These are phyloP conservation scores for Archilochus colubris DNA, from an alignment of 2,113 vertebrate species.

Conservation along the genomic window DNA sequence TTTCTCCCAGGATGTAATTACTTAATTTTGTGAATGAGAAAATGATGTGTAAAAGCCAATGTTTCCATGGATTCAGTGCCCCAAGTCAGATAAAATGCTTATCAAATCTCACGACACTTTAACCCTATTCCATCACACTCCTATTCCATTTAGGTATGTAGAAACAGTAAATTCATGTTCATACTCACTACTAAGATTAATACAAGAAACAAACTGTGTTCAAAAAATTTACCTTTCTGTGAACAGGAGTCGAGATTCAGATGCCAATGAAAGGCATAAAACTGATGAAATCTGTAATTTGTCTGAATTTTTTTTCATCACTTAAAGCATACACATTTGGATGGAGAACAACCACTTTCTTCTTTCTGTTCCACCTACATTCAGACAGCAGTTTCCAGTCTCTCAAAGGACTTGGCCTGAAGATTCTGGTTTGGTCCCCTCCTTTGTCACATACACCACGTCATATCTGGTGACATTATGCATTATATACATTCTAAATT, in stretches of 20 bases:
- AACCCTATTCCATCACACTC: not conserved
- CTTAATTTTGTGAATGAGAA: constrained; percentile 77
- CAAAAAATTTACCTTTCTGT: not conserved
- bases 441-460: not conserved
- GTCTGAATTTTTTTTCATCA: not conserved
- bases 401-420: not conserved
- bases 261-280: not conserved
- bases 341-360: not conserved
- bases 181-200: not conserved
- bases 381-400: not conserved
- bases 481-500: not conserved
- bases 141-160: not conserved
- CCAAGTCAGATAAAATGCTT: constrained; percentile 40
- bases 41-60: constrained; percentile 65
- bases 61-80: constrained; percentile 49
- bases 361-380: not conserved
- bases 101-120: not conserved
- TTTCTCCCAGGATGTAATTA: constrained; percentile 65
- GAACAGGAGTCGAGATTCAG: not conserved
- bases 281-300: not conserved
- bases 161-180: not conserved
- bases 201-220: not conserved
- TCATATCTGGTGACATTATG: not conserved
- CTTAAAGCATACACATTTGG: not conserved
- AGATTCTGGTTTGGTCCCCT: not conserved